phyloP scores from a whole-genome alignment of 2,797 vertebrate genomes.

The Sternotherus odoratus region DNA sequence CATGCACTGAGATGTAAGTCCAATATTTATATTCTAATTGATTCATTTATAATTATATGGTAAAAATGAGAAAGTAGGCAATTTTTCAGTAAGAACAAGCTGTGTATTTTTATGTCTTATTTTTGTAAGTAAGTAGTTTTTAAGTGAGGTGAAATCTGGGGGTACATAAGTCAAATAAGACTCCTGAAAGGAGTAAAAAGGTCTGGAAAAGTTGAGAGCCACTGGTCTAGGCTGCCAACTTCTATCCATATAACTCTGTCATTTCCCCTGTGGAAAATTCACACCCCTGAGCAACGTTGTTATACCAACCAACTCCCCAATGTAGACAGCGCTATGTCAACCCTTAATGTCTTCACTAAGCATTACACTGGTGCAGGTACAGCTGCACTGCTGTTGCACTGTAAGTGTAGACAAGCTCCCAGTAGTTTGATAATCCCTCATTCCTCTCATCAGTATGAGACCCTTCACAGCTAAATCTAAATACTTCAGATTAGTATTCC shows the following conservation, averaged over 20 bases:
- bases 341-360: not conserved
- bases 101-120: too few relatives aligned
- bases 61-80: too few relatives aligned
- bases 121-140: too few relatives aligned
- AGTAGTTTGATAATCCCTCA: not conserved
- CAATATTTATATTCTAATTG: too few relatives aligned
- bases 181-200: too few relatives aligned
- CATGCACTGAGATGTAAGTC: too few relatives aligned
- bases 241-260: not conserved
- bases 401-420: not conserved
- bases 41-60: too few relatives aligned
- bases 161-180: too few relatives aligned
- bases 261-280: not conserved
- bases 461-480: not conserved
- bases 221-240: not conserved
- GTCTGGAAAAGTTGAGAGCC: too few relatives aligned
- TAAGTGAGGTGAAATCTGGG: too few relatives aligned
- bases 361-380: not conserved
- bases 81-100: too few relatives aligned
- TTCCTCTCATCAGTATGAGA: not conserved
- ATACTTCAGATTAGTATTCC: not conserved
- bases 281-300: not conserved
- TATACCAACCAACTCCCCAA: not conserved
- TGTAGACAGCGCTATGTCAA: not conserved
- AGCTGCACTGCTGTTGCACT: not conserved